phyloP scores from a whole-genome alignment of 1,140 invertebrate species.

The Nixonia krombeini region DNA sequence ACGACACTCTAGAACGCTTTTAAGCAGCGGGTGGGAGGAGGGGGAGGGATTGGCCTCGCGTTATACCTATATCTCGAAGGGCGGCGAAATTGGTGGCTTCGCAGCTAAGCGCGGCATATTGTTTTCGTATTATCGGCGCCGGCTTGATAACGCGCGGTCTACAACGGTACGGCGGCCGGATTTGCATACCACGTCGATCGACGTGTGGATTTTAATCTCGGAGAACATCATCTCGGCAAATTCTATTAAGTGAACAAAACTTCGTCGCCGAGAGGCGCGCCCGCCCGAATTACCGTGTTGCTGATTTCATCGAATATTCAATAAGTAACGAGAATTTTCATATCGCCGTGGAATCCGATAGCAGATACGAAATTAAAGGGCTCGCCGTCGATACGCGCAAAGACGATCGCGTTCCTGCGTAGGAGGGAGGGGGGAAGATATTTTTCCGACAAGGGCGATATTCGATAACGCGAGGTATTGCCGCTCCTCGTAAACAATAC shows the following conservation, averaged over 20 bases:
- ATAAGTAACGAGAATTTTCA: not conserved
- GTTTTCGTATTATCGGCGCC: slow-evolving; percentile 4
- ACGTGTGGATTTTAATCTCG: slow-evolving; percentile 8
- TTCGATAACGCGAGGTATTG: slow-evolving; percentile 2
- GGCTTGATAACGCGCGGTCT: not conserved
- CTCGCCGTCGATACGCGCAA: not conserved
- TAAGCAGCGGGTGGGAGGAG: no score
- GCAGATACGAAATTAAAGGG: slow-evolving; percentile 5
- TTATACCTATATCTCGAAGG: slow-evolving; percentile 4
- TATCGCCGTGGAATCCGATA: not conserved
- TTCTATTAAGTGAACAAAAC: slow-evolving; percentile 10
- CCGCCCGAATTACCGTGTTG: not conserved
- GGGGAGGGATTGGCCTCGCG: no score
- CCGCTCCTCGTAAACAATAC: slow-evolving; percentile 4
- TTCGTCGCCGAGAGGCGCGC: not conserved
- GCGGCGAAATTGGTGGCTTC: slow-evolving; percentile 4
- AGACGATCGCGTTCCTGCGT: not conserved
- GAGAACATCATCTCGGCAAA: slow-evolving; percentile 5
- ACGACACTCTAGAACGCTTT: slow-evolving; percentile 17
- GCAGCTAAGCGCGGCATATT: slow-evolving; percentile 8
- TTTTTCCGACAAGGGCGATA: not conserved
- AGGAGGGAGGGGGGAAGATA: not conserved
- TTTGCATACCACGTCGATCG: slow-evolving; percentile 5
- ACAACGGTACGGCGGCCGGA: not conserved
- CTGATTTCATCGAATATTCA: slow-evolving; percentile 9